Percentiles rank a stretch among this genome's conserved stretches.
phyloP scores from a whole-genome alignment of 92 coral and sea anemone species.

The Virgularia gustaviana region DNA sequence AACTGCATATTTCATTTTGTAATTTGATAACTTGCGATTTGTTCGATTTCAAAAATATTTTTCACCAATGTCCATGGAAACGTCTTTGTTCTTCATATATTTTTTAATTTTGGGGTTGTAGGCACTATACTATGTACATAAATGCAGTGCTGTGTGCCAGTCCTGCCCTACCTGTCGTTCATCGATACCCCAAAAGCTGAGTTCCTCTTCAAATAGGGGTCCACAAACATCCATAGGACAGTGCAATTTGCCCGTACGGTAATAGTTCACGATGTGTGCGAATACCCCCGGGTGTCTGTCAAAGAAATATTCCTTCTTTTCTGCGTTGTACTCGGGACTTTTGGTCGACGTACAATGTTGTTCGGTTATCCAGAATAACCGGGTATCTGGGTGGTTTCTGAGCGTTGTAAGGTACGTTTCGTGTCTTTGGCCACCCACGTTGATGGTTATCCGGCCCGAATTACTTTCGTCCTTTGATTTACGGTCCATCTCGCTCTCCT shows the following conservation, averaged over 20 bases:
- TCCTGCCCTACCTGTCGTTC: conserved; percentile 50
- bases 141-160: not conserved
- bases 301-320: conserved; percentile 82
- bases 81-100: too few relatives aligned
- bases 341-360: conserved; percentile 66
- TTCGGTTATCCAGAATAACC: conserved; percentile 80
- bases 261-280: conserved; percentile 83
- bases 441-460: conserved; percentile 64
- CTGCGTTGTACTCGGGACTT: conserved; percentile 67
- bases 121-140: not conserved
- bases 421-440: conserved; percentile 88
- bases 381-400: conserved; percentile 85
- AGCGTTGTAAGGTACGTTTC: conserved; percentile 84
- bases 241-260: conserved; percentile 90
- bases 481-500: conserved; percentile 21
- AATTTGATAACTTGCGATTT: too few relatives aligned
- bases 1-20: too few relatives aligned
- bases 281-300: conserved; percentile 97
- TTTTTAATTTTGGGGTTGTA: too few relatives aligned
- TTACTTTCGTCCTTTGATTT: conserved; percentile 22
- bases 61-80: too few relatives aligned
- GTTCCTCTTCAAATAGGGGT: conserved; percentile 88
- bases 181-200: conserved; percentile 95
- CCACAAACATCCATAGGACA: conserved; percentile 94
- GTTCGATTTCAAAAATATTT: not conserved